Evolutionary conservation across 2,888 invertebrate species (phyloP).

Genomic region (Globia sparganii): DNA sequence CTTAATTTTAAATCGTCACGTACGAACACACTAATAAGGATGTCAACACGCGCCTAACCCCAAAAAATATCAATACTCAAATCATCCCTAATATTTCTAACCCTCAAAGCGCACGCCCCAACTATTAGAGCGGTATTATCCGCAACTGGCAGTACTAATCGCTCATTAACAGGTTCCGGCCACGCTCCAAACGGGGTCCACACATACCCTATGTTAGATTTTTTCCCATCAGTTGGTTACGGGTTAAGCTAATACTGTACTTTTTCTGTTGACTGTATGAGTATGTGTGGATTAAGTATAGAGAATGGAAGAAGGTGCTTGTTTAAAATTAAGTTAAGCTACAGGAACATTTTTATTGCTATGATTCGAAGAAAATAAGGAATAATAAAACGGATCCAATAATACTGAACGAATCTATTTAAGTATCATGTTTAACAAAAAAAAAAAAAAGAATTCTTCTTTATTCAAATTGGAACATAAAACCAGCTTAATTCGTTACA

Average conservation of each 20-base stretch:
- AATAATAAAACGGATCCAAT: neutral
- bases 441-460: constrained; percentile 40
- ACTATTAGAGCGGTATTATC: constrained; percentile 87
- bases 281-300: constrained; percentile 6
- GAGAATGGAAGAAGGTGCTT: neutral
- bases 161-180: constrained; percentile 88
- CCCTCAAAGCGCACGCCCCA: constrained; percentile 81
- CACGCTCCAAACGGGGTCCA: constrained; percentile 70
- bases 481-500: constrained; percentile 74
- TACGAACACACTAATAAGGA: constrained; percentile 62
- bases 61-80: constrained; percentile 67
- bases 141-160: constrained; percentile 89
- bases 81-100: constrained; percentile 67
- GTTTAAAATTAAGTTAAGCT: neutral
- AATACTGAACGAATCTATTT: constrained; percentile 10
- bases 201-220: constrained; percentile 60
- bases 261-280: constrained; percentile 37
- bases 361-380: neutral
- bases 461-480: constrained; percentile 75
- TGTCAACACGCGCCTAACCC: constrained; percentile 64
- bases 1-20: constrained; percentile 47
- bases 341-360: neutral
- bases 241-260: constrained; percentile 50
- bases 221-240: constrained; percentile 63
- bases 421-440: neutral